Conservation (phyloP, 2,888 invertebrate genomes). For the Tetranychus truncatus region DNA sequence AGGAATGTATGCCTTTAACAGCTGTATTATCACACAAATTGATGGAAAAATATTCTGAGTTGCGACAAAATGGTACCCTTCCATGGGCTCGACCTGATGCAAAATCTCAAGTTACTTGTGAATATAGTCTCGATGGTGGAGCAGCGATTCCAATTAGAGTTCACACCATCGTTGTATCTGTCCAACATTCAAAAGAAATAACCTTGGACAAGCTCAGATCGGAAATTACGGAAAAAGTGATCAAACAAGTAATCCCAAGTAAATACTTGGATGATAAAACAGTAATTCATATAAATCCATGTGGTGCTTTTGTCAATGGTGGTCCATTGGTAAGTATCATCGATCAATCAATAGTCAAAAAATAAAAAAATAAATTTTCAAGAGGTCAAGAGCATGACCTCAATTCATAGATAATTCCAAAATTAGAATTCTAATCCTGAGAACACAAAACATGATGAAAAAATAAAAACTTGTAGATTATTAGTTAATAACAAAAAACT, state of each 20-base stretch:
- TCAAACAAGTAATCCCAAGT: slow-evolving; percentile 37
- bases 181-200: slow-evolving; percentile 38
- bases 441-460: no score
- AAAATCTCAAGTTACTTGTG: slow-evolving; percentile 38
- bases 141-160: slow-evolving; percentile 38
- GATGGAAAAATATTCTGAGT: slow-evolving; percentile 32
- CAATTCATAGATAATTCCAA: no score
- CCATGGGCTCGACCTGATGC: slow-evolving; percentile 36
- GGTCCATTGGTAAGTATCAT: slow-evolving; percentile 33
- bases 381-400: neutral
- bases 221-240: slow-evolving; percentile 37
- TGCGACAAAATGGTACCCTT: slow-evolving; percentile 33
- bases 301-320: slow-evolving; percentile 40
- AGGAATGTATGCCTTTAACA: slow-evolving; percentile 37
- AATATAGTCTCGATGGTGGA: slow-evolving; percentile 37
- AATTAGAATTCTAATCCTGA: no score
- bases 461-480: no score
- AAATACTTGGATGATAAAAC: slow-evolving; percentile 37
- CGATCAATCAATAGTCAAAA: neutral
- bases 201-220: slow-evolving; percentile 33
- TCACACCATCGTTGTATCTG: slow-evolving; percentile 41
- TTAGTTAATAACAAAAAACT: no score
- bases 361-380: neutral
- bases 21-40: slow-evolving; percentile 34
- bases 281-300: slow-evolving; percentile 40